Base-by-base conservation (phyloP, 2,797 vertebrate genomes). In the Crocodylus rhombifer region DNA sequence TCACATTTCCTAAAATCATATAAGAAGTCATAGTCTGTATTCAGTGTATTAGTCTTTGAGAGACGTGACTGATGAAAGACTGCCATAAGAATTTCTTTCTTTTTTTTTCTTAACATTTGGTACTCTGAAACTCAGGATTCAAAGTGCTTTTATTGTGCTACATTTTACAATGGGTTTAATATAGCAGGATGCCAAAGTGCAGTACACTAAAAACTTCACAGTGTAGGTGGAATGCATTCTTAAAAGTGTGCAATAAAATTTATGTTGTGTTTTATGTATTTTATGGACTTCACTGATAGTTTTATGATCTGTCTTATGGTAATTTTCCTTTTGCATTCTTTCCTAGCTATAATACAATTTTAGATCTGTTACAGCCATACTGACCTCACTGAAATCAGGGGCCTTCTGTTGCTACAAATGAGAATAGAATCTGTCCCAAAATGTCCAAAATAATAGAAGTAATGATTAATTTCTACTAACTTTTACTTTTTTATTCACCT, bases 91-190 rank as follows among this genome's bases (percentile, higher is more conserved):
- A 97, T 97, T 97, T 97, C 97, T 95, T 95, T 94, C 91, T 92
- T 93, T 95, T 17, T 65, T 65, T 97, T 97, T 96, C 98, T 97
- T 97, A 98, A 98, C 97, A 97, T 98, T 97, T 98, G 97, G 96
- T 97, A 96, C 95, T 98, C 95, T 93, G 96, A 97, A 97, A 91
- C 97, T 97, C 96, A 93, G 96, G 96, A 96, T 98, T 96, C 97
- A 98, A 97, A 98, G 97, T 97, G 96, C 95, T 97, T 95, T 97
- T 97, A 97, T 97, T 97, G 96, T 97, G 96, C 95, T 96, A 94
- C 93, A 96, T 97, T 97, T 97, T 97, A 98, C 97, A 98, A 97
- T 98, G 95, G 95, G 95, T 96, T 98, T 97, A 97, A 97, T 97
- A 97, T 97, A 97, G 97, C 97, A 23, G 97, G 96, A 97, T 97